Evolutionary conservation across 1,140 invertebrate species (phyloP).

Genomic region (Pseudomyrmex concolor): DNA sequence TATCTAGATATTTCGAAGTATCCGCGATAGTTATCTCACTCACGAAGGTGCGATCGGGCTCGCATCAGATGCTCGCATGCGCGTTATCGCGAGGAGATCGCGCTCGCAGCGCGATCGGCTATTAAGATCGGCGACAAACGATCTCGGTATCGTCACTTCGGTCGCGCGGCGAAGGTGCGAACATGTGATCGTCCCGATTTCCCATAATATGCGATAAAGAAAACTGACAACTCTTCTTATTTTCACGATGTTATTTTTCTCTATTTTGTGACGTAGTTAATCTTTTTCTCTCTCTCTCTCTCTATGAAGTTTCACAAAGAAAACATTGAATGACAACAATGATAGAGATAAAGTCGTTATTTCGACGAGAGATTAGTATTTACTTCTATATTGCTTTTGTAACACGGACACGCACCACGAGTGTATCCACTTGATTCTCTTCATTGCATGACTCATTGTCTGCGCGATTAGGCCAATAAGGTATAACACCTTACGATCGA

Average conservation of each 20-base stretch:
- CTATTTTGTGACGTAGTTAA: too few species aligned
- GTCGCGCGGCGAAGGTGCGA: conserved; percentile 14
- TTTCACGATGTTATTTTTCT: neutral
- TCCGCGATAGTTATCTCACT: conserved; percentile 21
- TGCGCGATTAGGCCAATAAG: conserved; percentile 49
- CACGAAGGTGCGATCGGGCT: neutral
- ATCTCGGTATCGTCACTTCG: conserved; percentile 13
- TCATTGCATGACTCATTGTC: neutral
- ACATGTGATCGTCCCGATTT: conserved; percentile 11
- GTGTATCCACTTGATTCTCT: neutral
- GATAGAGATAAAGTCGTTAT: neutral
- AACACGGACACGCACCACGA: too few species aligned
- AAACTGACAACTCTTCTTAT: neutral
- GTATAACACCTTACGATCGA: conserved; percentile 43
- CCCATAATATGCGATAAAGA: conserved; percentile 32
- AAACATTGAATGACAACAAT: too few species aligned
- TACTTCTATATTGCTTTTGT: neutral
- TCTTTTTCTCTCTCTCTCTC: too few species aligned
- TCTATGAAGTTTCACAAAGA: neutral
- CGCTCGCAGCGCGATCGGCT: conserved; percentile 20
- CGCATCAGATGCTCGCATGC: conserved; percentile 1
- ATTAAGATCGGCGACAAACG: conserved; percentile 47
- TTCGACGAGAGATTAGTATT: neutral
- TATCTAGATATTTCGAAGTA: conserved; percentile 27
- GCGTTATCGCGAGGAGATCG: conserved; percentile 35